Conservation (phyloP, 2,113 vertebrate genomes). For the Proterorhinus semilunaris region DNA sequence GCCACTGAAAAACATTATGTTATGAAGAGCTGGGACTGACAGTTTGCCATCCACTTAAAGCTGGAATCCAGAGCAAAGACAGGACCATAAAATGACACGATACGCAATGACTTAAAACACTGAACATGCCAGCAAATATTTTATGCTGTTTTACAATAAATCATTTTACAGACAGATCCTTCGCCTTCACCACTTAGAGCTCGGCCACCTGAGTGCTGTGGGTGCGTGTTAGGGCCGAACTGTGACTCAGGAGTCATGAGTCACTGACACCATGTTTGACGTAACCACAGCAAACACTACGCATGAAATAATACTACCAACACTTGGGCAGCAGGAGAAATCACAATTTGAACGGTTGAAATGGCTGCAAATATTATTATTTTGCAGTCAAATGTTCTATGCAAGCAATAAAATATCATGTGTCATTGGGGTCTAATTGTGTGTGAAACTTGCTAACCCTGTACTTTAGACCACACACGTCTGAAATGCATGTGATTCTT, state of each 20-base stretch:
- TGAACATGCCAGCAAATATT: neutral
- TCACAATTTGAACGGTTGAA: no score
- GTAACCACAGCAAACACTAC: conserved; percentile 18
- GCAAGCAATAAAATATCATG: no score
- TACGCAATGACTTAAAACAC: neutral
- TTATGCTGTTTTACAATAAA: neutral
- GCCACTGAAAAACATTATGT: neutral
- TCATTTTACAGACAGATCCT: neutral
- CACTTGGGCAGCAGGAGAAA: neutral
- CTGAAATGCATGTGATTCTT: no score
- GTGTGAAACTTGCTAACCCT: no score
- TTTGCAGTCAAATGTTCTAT: no score
- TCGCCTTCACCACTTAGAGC: conserved; percentile 8
- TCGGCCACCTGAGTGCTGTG: conserved; percentile 25
- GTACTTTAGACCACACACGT: no score
- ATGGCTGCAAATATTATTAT: no score
- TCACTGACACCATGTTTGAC: conserved; percentile 52
- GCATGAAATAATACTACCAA: conserved; percentile 9
- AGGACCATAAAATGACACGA: conserved; percentile 11
- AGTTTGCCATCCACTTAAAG: conserved; percentile 8
- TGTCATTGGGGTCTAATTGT: no score
- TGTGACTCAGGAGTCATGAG: conserved; percentile 49
- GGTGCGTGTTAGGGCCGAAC: conserved; percentile 27
- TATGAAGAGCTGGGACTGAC: neutral
- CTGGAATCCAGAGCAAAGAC: neutral